phyloP scores from a whole-genome alignment of 2,797 vertebrate species.

The Erpetoichthys calabaricus region DNA sequence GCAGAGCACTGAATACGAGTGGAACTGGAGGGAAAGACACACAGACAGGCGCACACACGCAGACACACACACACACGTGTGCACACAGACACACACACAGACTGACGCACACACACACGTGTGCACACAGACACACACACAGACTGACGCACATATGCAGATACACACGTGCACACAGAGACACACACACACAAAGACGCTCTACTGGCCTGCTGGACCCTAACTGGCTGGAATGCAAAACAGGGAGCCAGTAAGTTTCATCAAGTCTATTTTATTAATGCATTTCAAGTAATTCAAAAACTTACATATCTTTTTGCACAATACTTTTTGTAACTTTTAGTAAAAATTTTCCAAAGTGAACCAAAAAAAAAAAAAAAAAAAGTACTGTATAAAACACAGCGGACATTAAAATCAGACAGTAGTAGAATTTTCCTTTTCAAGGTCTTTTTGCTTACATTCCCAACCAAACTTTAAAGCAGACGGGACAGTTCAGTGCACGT shows the following conservation, averaged over 20 bases:
- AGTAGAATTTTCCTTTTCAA: conserved; percentile 57
- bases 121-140: not conserved
- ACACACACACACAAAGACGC: too few relatives aligned
- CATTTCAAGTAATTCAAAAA: conserved; percentile 90
- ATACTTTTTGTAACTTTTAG: conserved; percentile 74
- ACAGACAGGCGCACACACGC: not conserved
- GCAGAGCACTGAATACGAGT: too few relatives aligned
- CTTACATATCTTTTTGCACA: conserved; percentile 72
- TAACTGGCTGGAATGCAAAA: too few relatives aligned
- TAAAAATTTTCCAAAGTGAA: conserved; percentile 81
- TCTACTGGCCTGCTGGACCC: too few relatives aligned
- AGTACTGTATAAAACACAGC: conserved; percentile 88
- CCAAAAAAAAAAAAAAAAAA: conserved; percentile 48
- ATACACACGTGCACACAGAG: not conserved
- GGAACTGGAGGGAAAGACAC: too few relatives aligned
- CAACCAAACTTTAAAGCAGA: conserved; percentile 80
- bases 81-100: conserved; percentile 1
- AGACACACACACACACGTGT: not conserved
- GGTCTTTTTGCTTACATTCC: conserved; percentile 38
- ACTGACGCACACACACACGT: not conserved
- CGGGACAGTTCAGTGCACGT: conserved; percentile 83
- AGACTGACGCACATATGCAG: not conserved
- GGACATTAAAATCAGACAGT: conserved; percentile 77
- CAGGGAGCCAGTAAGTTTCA: conserved; percentile 35
- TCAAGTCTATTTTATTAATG: conserved; percentile 91